These are phyloP conservation scores for Dysmachus trigonus DNA, from an alignment of 2,888 invertebrate species.

Conservation along the genomic window DNA sequence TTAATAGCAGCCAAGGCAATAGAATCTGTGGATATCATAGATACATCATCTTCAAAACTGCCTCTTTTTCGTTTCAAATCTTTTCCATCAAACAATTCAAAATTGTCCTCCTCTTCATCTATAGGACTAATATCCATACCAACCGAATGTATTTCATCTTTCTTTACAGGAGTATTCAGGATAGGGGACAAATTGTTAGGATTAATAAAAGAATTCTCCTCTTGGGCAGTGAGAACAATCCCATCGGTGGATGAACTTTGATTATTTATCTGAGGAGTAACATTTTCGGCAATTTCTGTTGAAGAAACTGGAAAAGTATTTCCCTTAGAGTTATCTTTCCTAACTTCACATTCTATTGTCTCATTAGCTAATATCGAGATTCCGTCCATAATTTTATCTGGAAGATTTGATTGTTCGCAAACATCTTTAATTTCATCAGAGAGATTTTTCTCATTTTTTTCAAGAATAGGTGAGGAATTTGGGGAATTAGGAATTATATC, in stretches of 20 bases:
- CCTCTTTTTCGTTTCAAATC: constrained; percentile 62
- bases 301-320: neutral
- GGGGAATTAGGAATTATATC: constrained; percentile 56
- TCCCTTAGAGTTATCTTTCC: neutral
- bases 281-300: neutral
- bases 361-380: neutral
- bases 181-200: constrained; percentile 61
- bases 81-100: constrained; percentile 59
- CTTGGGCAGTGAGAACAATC: constrained; percentile 51
- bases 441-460: constrained; percentile 4
- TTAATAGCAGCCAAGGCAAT: constrained; percentile 52
- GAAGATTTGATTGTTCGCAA: neutral
- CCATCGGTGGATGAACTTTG: constrained; percentile 49
- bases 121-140: constrained; percentile 43
- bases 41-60: constrained; percentile 62
- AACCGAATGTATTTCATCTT: neutral
- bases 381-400: neutral
- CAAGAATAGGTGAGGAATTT: constrained; percentile 46
- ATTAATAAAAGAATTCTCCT: constrained; percentile 54
- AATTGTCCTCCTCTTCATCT: constrained; percentile 61
- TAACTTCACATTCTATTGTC: neutral
- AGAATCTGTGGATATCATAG: constrained; percentile 62
- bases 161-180: constrained; percentile 49
- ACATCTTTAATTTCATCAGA: neutral
- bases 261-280: neutral